phyloP scores from a whole-genome alignment of 30 jellyfish, hydroid and myxozoan genomes.

The Phacellophora camtschatica region DNA sequence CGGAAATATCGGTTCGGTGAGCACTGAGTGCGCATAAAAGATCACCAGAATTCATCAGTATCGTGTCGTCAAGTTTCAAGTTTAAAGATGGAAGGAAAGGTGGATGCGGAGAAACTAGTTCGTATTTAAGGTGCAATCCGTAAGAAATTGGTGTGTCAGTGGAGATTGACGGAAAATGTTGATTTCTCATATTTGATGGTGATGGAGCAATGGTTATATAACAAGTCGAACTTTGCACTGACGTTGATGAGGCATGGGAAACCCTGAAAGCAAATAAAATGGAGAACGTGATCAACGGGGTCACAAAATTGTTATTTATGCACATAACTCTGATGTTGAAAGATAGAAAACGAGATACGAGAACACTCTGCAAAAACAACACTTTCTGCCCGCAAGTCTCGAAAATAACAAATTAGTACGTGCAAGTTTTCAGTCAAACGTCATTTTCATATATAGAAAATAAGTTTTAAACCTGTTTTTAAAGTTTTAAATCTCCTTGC shows the following conservation, averaged over 20 bases:
- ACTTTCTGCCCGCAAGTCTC: too few relatives aligned
- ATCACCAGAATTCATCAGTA: slow-evolving; percentile 85
- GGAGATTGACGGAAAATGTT: not conserved
- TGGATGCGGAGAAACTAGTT: slow-evolving; percentile 81
- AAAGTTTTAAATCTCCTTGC: too few relatives aligned
- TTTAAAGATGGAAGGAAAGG: slow-evolving; percentile 77
- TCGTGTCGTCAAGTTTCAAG: slow-evolving; percentile 60
- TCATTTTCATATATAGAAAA: too few relatives aligned
- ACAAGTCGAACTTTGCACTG: slow-evolving; percentile 47
- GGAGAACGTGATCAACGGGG: too few relatives aligned
- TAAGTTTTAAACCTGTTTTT: too few relatives aligned
- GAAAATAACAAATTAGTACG: too few relatives aligned
- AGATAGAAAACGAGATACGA: too few relatives aligned
- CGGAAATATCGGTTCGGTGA: not conserved
- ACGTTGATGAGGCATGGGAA: slow-evolving; percentile 3
- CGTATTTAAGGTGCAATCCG: slow-evolving; percentile 66
- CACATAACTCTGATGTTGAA: too few relatives aligned
- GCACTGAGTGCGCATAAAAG: slow-evolving; percentile 60
- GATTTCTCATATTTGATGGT: not conserved
- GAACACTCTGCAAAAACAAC: too few relatives aligned
- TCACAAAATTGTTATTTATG: too few relatives aligned
- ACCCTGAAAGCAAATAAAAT: too few relatives aligned
- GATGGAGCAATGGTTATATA: slow-evolving; percentile 63
- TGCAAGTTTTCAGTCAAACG: too few relatives aligned
- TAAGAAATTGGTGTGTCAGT: not conserved